Evolutionary conservation across 2,888 invertebrate species (phyloP).

Genomic region (Scrobipalpa costella): DNA sequence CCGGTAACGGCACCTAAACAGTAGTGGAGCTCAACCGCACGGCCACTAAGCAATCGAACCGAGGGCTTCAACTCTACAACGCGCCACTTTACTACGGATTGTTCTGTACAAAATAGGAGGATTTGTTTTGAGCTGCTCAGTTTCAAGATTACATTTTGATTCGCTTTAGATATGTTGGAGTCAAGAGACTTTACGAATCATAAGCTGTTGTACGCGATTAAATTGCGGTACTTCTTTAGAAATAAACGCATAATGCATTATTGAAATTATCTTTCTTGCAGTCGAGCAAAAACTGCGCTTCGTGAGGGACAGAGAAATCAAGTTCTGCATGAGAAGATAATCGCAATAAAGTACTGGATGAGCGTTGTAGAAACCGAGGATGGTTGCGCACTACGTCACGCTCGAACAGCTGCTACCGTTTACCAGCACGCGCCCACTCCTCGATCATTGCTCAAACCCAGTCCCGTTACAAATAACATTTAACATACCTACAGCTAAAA

Average conservation of each 20-base stretch:
- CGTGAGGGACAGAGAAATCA: conserved; percentile 12
- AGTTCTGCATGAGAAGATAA: conserved; percentile 37
- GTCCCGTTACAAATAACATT: conserved; percentile 41
- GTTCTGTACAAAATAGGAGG: conserved; percentile 22
- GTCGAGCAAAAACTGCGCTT: neutral
- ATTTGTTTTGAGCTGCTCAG: neutral
- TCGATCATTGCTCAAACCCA: conserved; percentile 39
- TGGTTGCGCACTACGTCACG: conserved; percentile 66
- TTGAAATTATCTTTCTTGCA: neutral
- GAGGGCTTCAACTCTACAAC: conserved; percentile 50
- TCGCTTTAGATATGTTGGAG: neutral
- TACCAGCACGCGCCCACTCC: conserved; percentile 52
- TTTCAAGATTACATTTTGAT: neutral
- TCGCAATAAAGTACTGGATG: conserved; percentile 48
- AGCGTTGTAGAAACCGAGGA: conserved; percentile 61
- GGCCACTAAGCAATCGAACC: conserved; percentile 54
- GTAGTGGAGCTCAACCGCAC: conserved; percentile 50
- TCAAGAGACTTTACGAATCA: neutral
- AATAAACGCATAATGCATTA: neutral
- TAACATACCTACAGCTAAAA: conserved; percentile 25
- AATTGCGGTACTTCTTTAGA: neutral
- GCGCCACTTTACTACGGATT: neutral
- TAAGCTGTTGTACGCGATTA: neutral
- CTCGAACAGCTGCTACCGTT: conserved; percentile 64
- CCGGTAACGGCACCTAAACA: conserved; percentile 70